These are phyloP conservation scores for Orius insidiosus DNA, from an alignment of 1,140 invertebrate species.

Conservation along the genomic window DNA sequence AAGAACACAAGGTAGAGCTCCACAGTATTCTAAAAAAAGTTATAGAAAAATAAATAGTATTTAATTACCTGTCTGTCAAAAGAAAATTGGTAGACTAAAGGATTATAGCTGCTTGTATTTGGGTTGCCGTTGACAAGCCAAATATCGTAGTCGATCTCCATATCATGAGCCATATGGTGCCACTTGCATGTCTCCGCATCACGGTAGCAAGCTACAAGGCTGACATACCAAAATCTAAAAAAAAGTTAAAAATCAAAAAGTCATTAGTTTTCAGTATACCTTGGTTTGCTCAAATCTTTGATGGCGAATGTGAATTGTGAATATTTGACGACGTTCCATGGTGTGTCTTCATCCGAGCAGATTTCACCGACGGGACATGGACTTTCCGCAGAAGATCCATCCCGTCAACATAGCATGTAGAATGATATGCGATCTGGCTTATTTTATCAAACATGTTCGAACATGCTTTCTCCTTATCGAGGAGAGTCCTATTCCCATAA, in stretches of 20 bases:
- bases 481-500: constrained; percentile 54
- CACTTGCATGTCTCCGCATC: constrained; percentile 61
- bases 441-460: constrained; percentile 69
- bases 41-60: not conserved
- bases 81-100: constrained; percentile 86
- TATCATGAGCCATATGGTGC: constrained; percentile 46
- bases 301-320: constrained; percentile 91
- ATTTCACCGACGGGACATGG: constrained; percentile 62
- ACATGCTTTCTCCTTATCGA: constrained; percentile 50
- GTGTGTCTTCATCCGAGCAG: constrained; percentile 74
- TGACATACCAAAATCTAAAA: constrained; percentile 87
- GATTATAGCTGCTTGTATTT: constrained; percentile 61
- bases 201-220: constrained; percentile 78
- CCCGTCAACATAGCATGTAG: constrained; percentile 58
- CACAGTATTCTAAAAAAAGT: constrained; percentile 58
- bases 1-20: constrained; percentile 85
- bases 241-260: constrained; percentile 10
- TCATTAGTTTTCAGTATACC: constrained; percentile 32
- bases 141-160: constrained; percentile 70
- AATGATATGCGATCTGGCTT: constrained; percentile 66
- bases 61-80: constrained; percentile 65
- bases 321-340: constrained; percentile 64
- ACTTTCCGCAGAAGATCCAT: constrained; percentile 76
- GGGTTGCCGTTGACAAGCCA: constrained; percentile 94
- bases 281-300: constrained; percentile 69